A percentile compares a stretch with the other conserved stretches of the same genome.
These are phyloP conservation scores for Micrasema minimum DNA, from an alignment of 1,140 invertebrate species.

Conservation along the genomic window DNA sequence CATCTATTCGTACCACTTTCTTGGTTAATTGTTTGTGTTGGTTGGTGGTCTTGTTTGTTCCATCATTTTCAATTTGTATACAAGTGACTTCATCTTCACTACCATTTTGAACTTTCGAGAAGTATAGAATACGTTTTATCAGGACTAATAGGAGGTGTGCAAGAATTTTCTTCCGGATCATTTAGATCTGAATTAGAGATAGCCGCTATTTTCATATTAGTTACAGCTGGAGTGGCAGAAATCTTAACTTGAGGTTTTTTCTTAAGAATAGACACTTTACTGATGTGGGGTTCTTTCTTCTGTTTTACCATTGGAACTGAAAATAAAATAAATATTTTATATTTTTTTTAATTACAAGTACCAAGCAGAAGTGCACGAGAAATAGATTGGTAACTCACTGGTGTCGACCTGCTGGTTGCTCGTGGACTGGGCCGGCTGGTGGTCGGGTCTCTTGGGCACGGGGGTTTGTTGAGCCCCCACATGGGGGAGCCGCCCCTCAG, in stretches of 20 bases:
- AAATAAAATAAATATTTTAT: constrained; percentile 17
- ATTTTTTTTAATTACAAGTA: no score
- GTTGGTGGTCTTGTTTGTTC: constrained; percentile 31
- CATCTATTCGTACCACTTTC: constrained; percentile 55
- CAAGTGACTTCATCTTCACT: constrained; percentile 53
- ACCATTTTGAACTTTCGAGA: constrained; percentile 52
- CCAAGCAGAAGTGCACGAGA: no score
- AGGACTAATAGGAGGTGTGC: constrained; percentile 68
- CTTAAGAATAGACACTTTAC: constrained; percentile 69
- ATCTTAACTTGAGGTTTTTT: constrained; percentile 65
- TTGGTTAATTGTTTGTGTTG: constrained; percentile 17
- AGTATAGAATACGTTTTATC: constrained; percentile 51
- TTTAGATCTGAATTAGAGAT: constrained; percentile 71
- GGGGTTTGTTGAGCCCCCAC: constrained; percentile 66
- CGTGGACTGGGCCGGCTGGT: constrained; percentile 51
- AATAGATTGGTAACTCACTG: constrained; percentile 19
- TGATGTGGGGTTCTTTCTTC: constrained; percentile 65
- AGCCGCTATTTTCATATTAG: constrained; percentile 67
- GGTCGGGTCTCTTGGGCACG: constrained; percentile 51
- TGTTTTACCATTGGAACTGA: constrained; percentile 61
- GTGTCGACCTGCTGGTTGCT: constrained; percentile 35
- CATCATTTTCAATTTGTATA: constrained; percentile 42
- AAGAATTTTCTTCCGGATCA: constrained; percentile 73
- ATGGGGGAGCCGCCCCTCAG: constrained; percentile 79
- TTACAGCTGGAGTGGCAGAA: constrained; percentile 63